phyloP scores from a whole-genome alignment of 1,140 invertebrate genomes.

The Apocrypta bakeri region DNA sequence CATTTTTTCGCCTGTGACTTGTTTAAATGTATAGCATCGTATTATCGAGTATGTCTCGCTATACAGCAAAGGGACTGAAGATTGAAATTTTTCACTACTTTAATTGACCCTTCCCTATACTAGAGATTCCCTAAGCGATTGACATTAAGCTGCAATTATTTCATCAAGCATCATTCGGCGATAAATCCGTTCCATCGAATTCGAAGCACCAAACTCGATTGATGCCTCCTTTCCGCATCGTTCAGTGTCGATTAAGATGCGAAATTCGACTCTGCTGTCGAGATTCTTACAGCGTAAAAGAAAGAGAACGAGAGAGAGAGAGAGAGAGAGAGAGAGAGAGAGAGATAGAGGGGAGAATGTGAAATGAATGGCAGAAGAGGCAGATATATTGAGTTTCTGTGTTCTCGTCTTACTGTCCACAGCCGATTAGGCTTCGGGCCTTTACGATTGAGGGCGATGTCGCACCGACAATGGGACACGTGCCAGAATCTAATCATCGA shows the following conservation, averaged over 20 bases:
- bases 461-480: conserved; percentile 58
- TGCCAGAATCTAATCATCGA: conserved; percentile 67
- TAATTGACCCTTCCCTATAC: background rate
- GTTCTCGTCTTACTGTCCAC: conserved; percentile 47
- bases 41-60: background rate
- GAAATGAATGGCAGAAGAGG: background rate
- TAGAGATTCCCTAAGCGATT: too few species aligned
- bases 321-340: conserved; percentile 18
- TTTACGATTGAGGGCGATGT: conserved; percentile 49
- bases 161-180: background rate
- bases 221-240: conserved; percentile 1
- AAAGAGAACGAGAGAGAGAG: conserved; percentile 1
- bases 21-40: background rate
- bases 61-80: too few species aligned
- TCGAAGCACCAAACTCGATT: conserved; percentile 36
- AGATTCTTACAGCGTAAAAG: background rate
- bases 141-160: background rate
- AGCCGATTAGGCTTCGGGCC: conserved; percentile 47
- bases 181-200: background rate
- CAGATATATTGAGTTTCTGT: conserved; percentile 48
- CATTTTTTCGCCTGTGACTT: background rate
- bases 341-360: background rate
- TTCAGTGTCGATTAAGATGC: conserved; percentile 42
- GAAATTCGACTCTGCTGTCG: conserved; percentile 44
- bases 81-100: background rate